Percentiles rank a stretch among this genome's conserved stretches.
These are phyloP conservation scores for Cyprinus carpio DNA, from an alignment of 2,113 vertebrate genomes.

Conservation along the genomic window DNA sequence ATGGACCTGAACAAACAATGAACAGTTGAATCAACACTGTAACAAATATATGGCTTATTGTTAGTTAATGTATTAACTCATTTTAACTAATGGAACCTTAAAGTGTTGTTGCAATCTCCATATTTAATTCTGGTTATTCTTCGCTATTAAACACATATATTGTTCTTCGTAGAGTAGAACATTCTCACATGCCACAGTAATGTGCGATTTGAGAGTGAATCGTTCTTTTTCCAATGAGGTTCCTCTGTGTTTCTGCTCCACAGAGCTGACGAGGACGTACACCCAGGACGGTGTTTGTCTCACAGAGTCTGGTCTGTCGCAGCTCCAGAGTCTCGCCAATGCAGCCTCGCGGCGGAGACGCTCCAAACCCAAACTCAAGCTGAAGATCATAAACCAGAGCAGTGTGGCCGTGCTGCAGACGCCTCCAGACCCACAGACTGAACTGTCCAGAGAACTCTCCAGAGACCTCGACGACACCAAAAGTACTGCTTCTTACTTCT, in stretches of 20 bases:
- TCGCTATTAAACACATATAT: background rate
- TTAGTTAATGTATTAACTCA: background rate
- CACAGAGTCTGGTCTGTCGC: conserved; percentile 93
- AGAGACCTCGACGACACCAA: conserved; percentile 90
- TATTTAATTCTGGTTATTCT: background rate
- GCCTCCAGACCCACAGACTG: conserved; percentile 86
- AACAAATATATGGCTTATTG: too few species aligned
- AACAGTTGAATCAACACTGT: background rate
- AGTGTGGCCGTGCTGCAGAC: conserved; percentile 97
- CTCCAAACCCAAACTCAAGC: conserved; percentile 93
- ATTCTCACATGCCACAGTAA: background rate
- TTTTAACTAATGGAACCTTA: background rate
- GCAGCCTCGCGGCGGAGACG: conserved; percentile 88
- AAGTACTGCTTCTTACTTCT: conserved; percentile 74
- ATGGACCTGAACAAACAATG: background rate
- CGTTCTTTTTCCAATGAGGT: background rate
- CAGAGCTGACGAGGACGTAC: conserved; percentile 93
- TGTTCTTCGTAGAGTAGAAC: background rate
- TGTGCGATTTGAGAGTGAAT: background rate
- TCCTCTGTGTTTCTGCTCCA: conserved; percentile 42
- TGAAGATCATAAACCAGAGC: conserved; percentile 99
- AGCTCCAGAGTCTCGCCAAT: conserved; percentile 93
- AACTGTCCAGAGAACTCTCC: conserved; percentile 81
- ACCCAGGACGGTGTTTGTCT: conserved; percentile 97
- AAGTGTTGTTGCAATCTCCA: background rate